Base-by-base conservation (phyloP, 1,140 invertebrate genomes). In the Pygmarrhopalites habei region DNA sequence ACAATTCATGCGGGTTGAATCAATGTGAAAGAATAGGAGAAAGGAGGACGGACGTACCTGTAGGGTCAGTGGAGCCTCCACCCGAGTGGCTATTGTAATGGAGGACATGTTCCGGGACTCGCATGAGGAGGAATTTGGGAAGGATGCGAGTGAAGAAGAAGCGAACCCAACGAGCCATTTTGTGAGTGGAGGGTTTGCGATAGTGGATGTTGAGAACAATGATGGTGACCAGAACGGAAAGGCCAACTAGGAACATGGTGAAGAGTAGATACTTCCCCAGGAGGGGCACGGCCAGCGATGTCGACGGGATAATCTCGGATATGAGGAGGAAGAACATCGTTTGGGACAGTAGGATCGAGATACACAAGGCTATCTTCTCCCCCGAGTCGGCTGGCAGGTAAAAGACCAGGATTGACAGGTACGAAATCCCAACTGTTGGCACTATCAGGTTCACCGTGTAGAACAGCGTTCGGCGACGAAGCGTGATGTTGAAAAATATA, bases 251-350 rank as follows among this genome's bases (percentile, higher is more conserved):
- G 43, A 98, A 83, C 94, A 99, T 98, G 1, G 96, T 99, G 75
- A 99, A 99, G 0, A 99, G 82, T 0, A 99, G 82, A 77, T 99
- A 99, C 78, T 98, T 98, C 29, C 96, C 95, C 17, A 99, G 82
- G 2, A 99, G 79, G 5, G 97, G 96, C 30, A 99, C 80, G 0
- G 95, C 95, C 44, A 99, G 78, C 2, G 95, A 98, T 0, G 96
- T 99, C 0, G 96, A 96, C 0, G 97, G 97, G 77, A 99, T 98
- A 71, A 99, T 96, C 80, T 95, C 92, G 0, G 90, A 95, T 71
- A 99, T 91, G 5, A 99, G 85, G 64, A 99, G 79, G 79, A 99
- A 98, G 79, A 99, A 99, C 85, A 99, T 98, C 15, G 95, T 98
- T 75, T 99, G 89, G 0, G 97, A 99, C 19, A 99, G 84, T 0